Base-by-base conservation (phyloP, 2,113 vertebrate genomes). In the Phylloscopus trochiloides region DNA sequence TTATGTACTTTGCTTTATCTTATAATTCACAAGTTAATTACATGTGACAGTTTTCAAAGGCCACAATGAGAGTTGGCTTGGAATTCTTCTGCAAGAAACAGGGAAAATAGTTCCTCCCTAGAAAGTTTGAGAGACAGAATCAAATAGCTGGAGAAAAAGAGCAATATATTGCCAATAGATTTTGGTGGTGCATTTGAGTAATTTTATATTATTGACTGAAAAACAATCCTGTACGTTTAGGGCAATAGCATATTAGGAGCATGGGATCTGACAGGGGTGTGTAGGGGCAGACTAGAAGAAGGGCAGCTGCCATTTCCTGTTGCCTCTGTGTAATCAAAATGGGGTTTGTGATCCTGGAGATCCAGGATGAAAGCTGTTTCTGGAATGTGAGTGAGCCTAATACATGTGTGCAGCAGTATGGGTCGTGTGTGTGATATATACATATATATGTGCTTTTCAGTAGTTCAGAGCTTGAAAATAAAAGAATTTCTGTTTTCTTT, bases 401-500 rank as follows among this genome's bases (percentile, higher is more conserved):
- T 50, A 52, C 31, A 29, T 9, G 3, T 18, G 17, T n/a, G 34
- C 12, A 75, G 38, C 36, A 57, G 21, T 62, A 34, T 52, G 58
- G 40, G 13, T 40, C 5, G 4, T 67, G 4, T 36, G 6, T 67
- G 1, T 45, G 5, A 7, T 25, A 38, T 8, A 1, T 14, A 6
- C 21, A 17, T 15, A 36, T 36, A 36, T 36, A 36, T 73, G 40
- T 24, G 18, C 31, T 79, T 38, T 88, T 47, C 48, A 47, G 40
- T 36, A 50, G 29, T 61, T 85, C 36, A 80, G 74, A 65, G 51
- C 38, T 80, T 84, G 29, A 65, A 67, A 52, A 38, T 91, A 65
- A 77, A 75, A 67, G 3, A 36, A 42, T 86, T 16, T 73, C 6
- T 94, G 4, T 78, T 96, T 95, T 89, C 55, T 40, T 96, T 86